Evolutionary conservation across 2,888 invertebrate species (phyloP).

Genomic region (Polydrusus cervinus): DNA sequence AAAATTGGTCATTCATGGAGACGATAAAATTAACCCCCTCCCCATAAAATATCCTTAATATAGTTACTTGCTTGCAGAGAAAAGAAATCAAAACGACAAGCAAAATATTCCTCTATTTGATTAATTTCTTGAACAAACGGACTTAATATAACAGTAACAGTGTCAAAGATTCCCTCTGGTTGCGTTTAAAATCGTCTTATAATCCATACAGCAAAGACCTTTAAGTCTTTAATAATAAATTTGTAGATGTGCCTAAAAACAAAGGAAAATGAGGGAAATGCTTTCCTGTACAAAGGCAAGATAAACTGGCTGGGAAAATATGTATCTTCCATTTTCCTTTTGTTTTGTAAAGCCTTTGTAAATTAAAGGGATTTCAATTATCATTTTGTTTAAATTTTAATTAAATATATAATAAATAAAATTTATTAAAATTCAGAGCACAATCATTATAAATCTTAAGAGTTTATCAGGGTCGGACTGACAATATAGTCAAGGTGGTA

Average conservation of each 20-base stretch:
- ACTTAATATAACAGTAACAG: not conserved
- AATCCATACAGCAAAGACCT: slow-evolving; percentile 1
- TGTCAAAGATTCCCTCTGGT: not conserved
- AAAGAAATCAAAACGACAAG: not conserved
- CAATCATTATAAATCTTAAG: too few relatives aligned
- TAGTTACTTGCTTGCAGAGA: not conserved
- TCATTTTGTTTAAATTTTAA: too few relatives aligned
- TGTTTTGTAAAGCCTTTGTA: not conserved
- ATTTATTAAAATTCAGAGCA: too few relatives aligned
- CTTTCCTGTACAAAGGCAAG: not conserved
- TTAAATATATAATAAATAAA: too few relatives aligned
- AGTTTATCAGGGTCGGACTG: too few relatives aligned
- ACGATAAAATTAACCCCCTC: too few relatives aligned
- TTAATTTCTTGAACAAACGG: not conserved
- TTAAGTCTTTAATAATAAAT: slow-evolving; percentile 2
- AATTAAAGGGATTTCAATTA: not conserved
- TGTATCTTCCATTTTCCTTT: not conserved
- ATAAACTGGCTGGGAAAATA: not conserved
- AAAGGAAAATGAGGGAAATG: not conserved
- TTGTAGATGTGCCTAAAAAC: not conserved
- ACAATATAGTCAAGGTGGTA: too few relatives aligned
- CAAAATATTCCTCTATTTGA: not conserved
- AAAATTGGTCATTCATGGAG: too few relatives aligned
- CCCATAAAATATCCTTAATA: too few relatives aligned
- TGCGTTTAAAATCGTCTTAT: not conserved